A percentile compares a stretch with the other conserved stretches of the same genome.
phyloP scores from a whole-genome alignment of 2,888 invertebrate species.

The Mythimna lalbum region DNA sequence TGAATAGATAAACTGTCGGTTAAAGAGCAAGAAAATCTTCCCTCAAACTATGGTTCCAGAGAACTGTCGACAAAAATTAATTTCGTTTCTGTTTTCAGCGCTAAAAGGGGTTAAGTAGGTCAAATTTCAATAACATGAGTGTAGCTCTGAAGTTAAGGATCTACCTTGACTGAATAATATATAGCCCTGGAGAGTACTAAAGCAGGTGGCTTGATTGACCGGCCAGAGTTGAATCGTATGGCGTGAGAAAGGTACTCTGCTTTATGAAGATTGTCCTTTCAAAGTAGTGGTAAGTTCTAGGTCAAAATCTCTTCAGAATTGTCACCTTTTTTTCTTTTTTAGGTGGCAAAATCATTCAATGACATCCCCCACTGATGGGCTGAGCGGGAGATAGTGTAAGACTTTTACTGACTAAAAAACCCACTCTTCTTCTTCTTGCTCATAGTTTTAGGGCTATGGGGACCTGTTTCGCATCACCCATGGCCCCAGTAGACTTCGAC shows the following conservation, averaged over 20 bases:
- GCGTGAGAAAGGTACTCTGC: slow-evolving; percentile 6
- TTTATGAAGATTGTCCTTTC: slow-evolving; percentile 9
- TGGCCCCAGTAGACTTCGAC: too few relatives aligned
- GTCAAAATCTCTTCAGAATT: background rate
- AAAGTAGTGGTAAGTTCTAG: background rate
- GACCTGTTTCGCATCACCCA: too few relatives aligned
- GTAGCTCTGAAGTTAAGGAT: slow-evolving; percentile 56
- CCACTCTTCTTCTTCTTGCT: too few relatives aligned
- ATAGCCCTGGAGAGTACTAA: slow-evolving; percentile 38
- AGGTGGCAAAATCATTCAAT: too few relatives aligned
- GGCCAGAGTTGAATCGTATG: slow-evolving; percentile 11
- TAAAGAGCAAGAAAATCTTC: slow-evolving; percentile 1
- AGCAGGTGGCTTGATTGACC: slow-evolving; percentile 30
- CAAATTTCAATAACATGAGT: slow-evolving; percentile 53
- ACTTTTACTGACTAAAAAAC: too few relatives aligned
- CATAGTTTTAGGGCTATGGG: too few relatives aligned
- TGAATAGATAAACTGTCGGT: too few relatives aligned
- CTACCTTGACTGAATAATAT: slow-evolving; percentile 45
- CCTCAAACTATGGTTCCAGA: slow-evolving; percentile 2
- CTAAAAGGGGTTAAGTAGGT: slow-evolving; percentile 59
- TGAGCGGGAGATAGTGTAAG: too few relatives aligned
- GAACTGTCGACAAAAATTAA: slow-evolving; percentile 35
- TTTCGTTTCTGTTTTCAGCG: slow-evolving; percentile 44
- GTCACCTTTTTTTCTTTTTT: too few relatives aligned
- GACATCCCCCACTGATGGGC: too few relatives aligned